These are phyloP conservation scores for Eretmocerus hayati DNA, from an alignment of 2,888 invertebrate genomes.

Conservation along the genomic window DNA sequence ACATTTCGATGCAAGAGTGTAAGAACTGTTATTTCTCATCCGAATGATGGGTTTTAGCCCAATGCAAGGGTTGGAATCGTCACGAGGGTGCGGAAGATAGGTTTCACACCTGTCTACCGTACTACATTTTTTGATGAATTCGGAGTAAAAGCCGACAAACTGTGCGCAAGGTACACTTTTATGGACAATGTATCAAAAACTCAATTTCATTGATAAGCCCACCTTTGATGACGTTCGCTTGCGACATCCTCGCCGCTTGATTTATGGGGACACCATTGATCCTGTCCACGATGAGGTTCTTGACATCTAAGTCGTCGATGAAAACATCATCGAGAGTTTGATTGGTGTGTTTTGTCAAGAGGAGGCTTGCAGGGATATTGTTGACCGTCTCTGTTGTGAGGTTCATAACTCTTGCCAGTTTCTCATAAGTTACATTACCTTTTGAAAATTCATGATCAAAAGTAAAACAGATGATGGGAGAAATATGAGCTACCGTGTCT, in stretches of 20 bases:
- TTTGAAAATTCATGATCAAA: not conserved
- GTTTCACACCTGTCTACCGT: no score
- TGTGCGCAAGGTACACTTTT: no score
- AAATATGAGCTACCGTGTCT: not conserved
- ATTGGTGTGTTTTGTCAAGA: conserved; percentile 31
- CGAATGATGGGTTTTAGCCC: no score
- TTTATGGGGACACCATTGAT: conserved; percentile 31
- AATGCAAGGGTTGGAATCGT: no score
- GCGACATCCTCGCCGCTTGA: conserved; percentile 33
- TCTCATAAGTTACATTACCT: conserved; percentile 29
- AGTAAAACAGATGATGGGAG: not conserved
- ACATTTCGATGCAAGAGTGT: no score
- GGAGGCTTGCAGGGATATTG: conserved; percentile 18
- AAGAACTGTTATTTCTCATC: no score
- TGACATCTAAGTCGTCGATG: conserved; percentile 24
- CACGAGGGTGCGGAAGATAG: no score
- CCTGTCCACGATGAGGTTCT: conserved; percentile 26
- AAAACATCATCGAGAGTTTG: conserved; percentile 29
- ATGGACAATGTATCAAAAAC: no score
- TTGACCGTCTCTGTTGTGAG: conserved; percentile 28
- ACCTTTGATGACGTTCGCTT: conserved; percentile 35
- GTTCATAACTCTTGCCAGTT: conserved; percentile 16
- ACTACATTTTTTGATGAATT: no score
- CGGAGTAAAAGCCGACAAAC: no score
- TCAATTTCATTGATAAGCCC: no score